These are phyloP conservation scores for Chunga burmeisteri DNA, from an alignment of 2,113 vertebrate species.

Conservation along the genomic window DNA sequence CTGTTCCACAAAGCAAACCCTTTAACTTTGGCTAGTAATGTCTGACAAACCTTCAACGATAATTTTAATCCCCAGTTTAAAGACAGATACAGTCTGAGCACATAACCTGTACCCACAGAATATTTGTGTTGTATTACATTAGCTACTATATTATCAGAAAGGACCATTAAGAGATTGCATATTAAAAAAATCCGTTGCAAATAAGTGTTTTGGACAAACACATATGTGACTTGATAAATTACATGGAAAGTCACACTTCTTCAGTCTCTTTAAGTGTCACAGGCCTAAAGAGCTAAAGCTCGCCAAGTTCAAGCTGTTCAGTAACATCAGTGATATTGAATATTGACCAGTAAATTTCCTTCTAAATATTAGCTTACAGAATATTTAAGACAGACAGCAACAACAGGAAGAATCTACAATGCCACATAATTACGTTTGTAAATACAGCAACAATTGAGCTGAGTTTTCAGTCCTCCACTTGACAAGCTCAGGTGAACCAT, in stretches of 20 bases:
- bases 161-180: not conserved
- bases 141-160: not conserved
- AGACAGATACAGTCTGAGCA: not conserved
- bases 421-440: not conserved
- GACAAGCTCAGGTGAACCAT: not conserved
- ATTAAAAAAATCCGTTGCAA: not conserved
- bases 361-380: not conserved
- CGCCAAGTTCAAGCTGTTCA: not conserved
- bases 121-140: not conserved
- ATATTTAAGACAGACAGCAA: not conserved
- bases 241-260: not conserved
- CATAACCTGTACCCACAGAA: not conserved
- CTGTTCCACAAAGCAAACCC: constrained; percentile 61
- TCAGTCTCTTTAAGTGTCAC: not conserved
- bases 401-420: not conserved
- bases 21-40: constrained; percentile 39
- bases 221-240: not conserved
- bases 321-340: not conserved
- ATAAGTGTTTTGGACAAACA: not conserved
- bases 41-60: constrained; percentile 40
- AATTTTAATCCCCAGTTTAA: not conserved
- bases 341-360: not conserved
- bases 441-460: not conserved
- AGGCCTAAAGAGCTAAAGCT: not conserved
- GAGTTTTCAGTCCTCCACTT: not conserved